Percentiles rank a stretch among this genome's conserved stretches.
phyloP scores from a whole-genome alignment of 2,113 vertebrate species.

The Eulacestoma nigropectus region DNA sequence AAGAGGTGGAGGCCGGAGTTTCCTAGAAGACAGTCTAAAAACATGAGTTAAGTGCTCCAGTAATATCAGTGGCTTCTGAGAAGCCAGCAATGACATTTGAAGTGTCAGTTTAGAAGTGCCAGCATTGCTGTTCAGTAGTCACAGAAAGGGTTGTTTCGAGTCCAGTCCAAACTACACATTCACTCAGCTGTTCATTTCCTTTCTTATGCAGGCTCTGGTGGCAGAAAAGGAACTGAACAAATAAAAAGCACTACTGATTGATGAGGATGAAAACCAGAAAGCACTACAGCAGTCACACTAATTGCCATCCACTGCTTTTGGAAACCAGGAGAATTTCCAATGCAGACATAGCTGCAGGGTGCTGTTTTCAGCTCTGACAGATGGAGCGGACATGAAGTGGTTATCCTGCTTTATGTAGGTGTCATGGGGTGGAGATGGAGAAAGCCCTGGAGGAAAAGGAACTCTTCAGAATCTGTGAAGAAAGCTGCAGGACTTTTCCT shows the following conservation, averaged over 20 bases:
- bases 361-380: background rate
- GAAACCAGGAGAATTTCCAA: background rate
- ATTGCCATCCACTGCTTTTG: background rate
- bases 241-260: background rate
- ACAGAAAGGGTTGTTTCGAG: background rate
- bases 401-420: background rate
- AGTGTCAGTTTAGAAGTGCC: background rate
- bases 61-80: background rate
- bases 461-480: background rate
- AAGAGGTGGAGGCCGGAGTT: background rate
- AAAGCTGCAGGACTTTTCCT: background rate
- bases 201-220: background rate
- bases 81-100: background rate
- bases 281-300: background rate
- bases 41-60: background rate
- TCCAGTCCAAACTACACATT: background rate
- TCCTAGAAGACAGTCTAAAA: background rate
- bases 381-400: background rate
- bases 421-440: background rate
- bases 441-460: background rate
- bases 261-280: slow-evolving; percentile 11
- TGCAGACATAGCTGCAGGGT: background rate
- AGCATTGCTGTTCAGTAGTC: background rate
- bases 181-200: background rate
- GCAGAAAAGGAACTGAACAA: background rate